Base-by-base conservation (phyloP, 2,888 invertebrate genomes). In the Idaea aversata region DNA sequence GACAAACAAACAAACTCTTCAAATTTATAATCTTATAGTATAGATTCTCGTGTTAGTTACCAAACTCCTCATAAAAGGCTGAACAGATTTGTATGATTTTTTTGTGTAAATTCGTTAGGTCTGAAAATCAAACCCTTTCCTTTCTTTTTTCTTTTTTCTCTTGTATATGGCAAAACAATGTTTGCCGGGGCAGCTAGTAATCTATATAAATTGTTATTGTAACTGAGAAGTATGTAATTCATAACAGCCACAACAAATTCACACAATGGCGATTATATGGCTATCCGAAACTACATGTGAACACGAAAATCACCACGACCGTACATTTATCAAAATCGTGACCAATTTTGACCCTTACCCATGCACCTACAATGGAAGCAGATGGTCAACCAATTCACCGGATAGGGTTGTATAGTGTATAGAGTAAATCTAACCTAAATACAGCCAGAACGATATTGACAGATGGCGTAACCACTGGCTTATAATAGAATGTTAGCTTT, bases 331-430 rank as follows among this genome's bases (percentile, higher is more conserved):
- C 77, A 79, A 78, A 79, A 75, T 71, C 72, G 72, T 76, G 75
- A 72, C 70, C 72, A 62, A 68, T 72, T 75, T 70, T 70, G 74
- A 76, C 75, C 72, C 73, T 72, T 74, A 47, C 47, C 47, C 13
- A 25, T 25, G 25, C 25, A 47, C 10, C 47, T 47, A 47, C 47
- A 47, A 47, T 47, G 47, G 47, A 47, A 47, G 47, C 91, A 91
- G 91, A 91, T 91, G 91, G 90, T 84, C 88, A 82, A 78, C 77
- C 90, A 83, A 91, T 91, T 89, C 88, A 88, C 88, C 87, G 82
- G 78, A 78, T 78, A 77, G 73, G 72, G 78, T 81, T 80, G 78
- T 82, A 82, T 83, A 81, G 81, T 80, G 78, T 82, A 82, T 83
- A 81, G 81, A 83, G 82, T 77, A 85, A 88, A 87, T 85, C 84